Percentiles rank a stretch among this genome's conserved stretches.
phyloP scores from a whole-genome alignment of 2,113 vertebrate genomes.

The Cnemophilus loriae region DNA sequence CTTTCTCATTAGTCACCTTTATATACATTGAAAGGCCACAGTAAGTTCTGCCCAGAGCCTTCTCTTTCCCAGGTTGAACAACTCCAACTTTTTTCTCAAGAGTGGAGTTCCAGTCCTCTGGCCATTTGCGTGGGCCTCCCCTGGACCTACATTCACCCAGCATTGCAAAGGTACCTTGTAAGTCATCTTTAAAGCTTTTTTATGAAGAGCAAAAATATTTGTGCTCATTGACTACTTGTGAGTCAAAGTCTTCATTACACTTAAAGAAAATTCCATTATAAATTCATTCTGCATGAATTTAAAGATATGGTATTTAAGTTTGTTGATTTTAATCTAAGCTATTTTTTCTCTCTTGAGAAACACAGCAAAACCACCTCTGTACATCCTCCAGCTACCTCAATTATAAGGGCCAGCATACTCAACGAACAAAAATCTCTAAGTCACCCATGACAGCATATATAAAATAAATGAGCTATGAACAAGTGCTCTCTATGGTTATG shows the following conservation, averaged over 20 bases:
- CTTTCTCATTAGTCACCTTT: background rate
- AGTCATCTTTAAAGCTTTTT: background rate
- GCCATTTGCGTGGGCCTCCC: background rate
- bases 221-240: background rate
- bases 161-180: background rate
- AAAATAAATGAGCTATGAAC: constrained; percentile 51
- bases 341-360: background rate
- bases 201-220: background rate
- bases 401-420: background rate
- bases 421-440: background rate
- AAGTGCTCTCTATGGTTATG: background rate
- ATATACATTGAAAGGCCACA: background rate
- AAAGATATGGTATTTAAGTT: background rate
- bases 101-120: background rate
- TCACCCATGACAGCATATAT: background rate
- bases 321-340: background rate
- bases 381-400: background rate
- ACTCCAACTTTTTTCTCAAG: background rate
- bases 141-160: background rate
- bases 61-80: background rate
- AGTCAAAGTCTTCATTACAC: background rate
- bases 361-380: background rate
- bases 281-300: background rate
- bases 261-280: background rate
- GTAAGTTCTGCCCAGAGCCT: background rate